Evolutionary conservation across 2,113 vertebrate genomes (phyloP).

Genomic region (Ia io): DNA sequence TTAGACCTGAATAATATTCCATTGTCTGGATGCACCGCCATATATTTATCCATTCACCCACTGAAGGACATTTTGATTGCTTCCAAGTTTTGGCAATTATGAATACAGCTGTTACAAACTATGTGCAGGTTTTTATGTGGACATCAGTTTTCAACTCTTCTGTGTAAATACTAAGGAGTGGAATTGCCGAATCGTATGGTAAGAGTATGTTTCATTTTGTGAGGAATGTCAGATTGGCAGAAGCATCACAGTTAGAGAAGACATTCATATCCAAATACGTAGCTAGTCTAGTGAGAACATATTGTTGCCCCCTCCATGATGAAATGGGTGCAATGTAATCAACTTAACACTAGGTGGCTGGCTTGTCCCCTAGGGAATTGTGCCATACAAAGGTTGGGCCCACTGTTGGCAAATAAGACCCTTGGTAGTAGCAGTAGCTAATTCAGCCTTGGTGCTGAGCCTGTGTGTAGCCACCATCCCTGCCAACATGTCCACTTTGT

Average conservation of each 20-base stretch:
- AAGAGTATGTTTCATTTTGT: not conserved
- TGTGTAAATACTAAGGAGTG: not conserved
- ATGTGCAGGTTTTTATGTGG: not conserved
- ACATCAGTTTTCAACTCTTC: not conserved
- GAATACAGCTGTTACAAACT: not conserved
- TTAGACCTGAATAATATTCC: not conserved
- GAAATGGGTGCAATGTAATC: not conserved
- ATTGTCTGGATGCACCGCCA: not conserved
- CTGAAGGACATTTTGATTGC: not conserved
- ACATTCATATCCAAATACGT: not conserved
- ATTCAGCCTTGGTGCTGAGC: not conserved
- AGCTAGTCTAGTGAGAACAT: not conserved
- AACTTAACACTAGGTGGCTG: not conserved
- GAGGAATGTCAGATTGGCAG: not conserved
- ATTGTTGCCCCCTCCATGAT: not conserved
- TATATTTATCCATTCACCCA: not conserved
- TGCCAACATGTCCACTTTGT: not conserved
- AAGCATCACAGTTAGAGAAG: not conserved
- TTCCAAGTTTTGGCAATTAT: not conserved
- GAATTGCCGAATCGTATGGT: not conserved
- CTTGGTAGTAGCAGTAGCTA: not conserved
- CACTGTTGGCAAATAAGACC: not conserved
- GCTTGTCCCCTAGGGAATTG: not conserved
- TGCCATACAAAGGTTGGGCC: not conserved
- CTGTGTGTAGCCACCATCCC: not conserved